Evolutionary conservation across 2,888 invertebrate species (phyloP).

Genomic region (Amiota communis): DNA sequence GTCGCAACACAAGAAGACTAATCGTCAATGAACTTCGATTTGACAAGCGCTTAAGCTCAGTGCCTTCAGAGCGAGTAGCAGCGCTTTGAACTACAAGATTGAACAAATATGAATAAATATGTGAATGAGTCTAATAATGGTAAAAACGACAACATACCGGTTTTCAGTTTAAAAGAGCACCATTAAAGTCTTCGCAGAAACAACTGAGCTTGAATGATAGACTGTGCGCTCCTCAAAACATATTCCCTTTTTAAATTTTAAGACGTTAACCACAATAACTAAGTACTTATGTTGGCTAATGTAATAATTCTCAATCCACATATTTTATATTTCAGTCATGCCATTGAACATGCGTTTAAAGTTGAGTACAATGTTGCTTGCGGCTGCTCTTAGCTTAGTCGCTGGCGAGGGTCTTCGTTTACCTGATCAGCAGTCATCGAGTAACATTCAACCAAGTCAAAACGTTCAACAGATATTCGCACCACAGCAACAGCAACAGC

Average conservation of each 20-base stretch:
- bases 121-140: no score
- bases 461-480: conserved; percentile 55
- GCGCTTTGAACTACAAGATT: no score
- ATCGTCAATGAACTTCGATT: no score
- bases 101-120: no score
- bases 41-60: no score
- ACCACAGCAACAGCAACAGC: conserved; percentile 56
- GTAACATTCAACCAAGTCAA: conserved; percentile 35
- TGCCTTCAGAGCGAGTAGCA: no score
- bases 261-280: no score
- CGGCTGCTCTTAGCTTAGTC: conserved; percentile 66
- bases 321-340: conserved; percentile 56
- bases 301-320: not conserved
- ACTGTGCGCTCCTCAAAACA: no score
- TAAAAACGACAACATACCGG: no score
- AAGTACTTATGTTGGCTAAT: no score
- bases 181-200: conserved; percentile 1
- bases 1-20: no score
- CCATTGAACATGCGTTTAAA: conserved; percentile 66
- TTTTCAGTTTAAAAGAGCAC: not conserved
- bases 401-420: conserved; percentile 78
- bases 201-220: not conserved
- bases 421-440: conserved; percentile 72
- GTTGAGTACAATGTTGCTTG: conserved; percentile 61
- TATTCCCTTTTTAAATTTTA: no score